Percentiles rank a stretch among this genome's conserved stretches.
These are phyloP conservation scores for Leptogaster cylindrica DNA, from an alignment of 2,888 invertebrate species.

Conservation along the genomic window DNA sequence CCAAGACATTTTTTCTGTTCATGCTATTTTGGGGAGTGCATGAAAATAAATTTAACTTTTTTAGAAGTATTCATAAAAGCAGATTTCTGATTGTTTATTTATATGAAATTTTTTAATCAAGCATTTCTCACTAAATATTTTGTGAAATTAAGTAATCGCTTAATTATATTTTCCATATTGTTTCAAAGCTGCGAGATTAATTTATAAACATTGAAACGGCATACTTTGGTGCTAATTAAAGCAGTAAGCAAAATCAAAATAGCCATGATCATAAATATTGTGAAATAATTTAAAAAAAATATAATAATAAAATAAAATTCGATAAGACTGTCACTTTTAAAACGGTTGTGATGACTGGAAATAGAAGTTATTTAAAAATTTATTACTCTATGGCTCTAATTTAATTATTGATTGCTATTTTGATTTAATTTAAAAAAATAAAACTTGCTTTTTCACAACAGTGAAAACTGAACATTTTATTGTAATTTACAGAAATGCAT, in stretches of 20 bases:
- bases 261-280: background rate
- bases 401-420: too few relatives aligned
- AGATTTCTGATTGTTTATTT: too few relatives aligned
- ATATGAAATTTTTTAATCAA: too few relatives aligned
- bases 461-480: background rate
- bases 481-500: background rate
- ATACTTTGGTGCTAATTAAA: background rate
- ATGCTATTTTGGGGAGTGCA: too few relatives aligned
- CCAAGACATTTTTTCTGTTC: too few relatives aligned
- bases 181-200: background rate
- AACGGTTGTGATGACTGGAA: conserved; percentile 30
- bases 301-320: conserved; percentile 7
- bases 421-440: too few relatives aligned
- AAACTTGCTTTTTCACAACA: background rate
- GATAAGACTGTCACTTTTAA: conserved; percentile 32
- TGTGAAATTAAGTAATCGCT: background rate
- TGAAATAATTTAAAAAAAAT: background rate
- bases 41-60: too few relatives aligned
- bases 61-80: too few relatives aligned
- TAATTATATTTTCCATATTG: background rate
- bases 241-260: background rate
- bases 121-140: conserved; percentile 10
- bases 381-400: too few relatives aligned
- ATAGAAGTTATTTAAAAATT: conserved; percentile 11
- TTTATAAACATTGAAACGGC: background rate